These are phyloP conservation scores for Salvelinus namaycush DNA, from an alignment of 2,113 vertebrate species.

Conservation along the genomic window DNA sequence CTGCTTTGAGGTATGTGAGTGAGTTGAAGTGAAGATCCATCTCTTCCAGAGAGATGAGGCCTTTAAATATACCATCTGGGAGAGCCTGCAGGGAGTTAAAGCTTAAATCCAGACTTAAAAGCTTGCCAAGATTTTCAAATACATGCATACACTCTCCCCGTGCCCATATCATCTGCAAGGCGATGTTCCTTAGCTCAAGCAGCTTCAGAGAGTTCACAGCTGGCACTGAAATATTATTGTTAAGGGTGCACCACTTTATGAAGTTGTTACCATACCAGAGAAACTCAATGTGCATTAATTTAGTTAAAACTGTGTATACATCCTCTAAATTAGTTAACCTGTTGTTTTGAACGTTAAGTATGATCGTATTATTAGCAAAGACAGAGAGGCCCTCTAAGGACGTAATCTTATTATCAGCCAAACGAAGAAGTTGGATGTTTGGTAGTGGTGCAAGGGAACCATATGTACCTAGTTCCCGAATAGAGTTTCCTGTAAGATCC, in stretches of 20 bases:
- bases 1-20: conserved; percentile 69
- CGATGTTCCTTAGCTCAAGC: conserved; percentile 81
- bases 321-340: conserved; percentile 68
- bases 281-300: conserved; percentile 50
- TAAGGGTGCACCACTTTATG: conserved; percentile 70
- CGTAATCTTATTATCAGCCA: conserved; percentile 79
- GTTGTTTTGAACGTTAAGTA: conserved; percentile 58
- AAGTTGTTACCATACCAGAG: conserved; percentile 75
- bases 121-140: conserved; percentile 74
- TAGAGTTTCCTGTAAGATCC: conserved; percentile 81
- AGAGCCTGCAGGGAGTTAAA: conserved; percentile 78
- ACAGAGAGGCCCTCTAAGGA: not conserved
- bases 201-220: conserved; percentile 63
- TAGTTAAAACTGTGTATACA: conserved; percentile 68
- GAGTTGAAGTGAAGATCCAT: conserved; percentile 81
- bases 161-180: conserved; percentile 80
- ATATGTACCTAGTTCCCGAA: conserved; percentile 60
- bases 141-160: conserved; percentile 75
- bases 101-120: conserved; percentile 73
- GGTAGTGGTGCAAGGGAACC: conserved; percentile 55
- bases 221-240: accelerated
- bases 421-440: conserved; percentile 43
- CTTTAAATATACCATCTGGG: conserved; percentile 76
- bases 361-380: conserved; percentile 36
- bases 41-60: conserved; percentile 69